phyloP scores from a whole-genome alignment of 2,888 invertebrate genomes.

The Harmothoe impar region DNA sequence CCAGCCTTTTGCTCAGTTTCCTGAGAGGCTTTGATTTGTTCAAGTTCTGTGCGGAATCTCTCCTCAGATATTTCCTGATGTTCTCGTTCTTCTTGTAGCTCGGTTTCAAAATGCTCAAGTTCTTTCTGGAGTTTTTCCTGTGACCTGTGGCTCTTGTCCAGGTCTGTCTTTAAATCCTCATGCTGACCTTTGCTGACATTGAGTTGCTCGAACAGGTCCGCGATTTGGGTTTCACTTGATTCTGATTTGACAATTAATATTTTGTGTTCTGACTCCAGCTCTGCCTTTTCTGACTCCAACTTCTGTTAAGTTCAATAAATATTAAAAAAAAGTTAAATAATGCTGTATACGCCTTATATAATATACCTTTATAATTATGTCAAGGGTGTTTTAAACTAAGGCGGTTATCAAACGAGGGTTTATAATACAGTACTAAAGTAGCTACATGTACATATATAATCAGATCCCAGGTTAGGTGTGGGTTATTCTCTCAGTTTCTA shows the following conservation, averaged over 20 bases:
- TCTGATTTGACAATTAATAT: not conserved
- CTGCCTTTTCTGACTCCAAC: not conserved
- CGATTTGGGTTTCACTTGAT: not conserved
- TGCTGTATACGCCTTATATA: no score
- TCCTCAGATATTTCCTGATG: not conserved
- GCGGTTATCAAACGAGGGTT: no score
- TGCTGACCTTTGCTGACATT: not conserved
- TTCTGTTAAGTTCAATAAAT: not conserved
- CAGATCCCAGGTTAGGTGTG: no score
- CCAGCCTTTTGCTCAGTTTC: not conserved
- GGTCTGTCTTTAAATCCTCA: not conserved
- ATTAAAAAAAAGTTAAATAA: no score
- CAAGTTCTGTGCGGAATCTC: not conserved
- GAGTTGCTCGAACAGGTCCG: not conserved
- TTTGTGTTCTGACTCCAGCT: conserved; percentile 19
- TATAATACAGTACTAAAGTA: no score
- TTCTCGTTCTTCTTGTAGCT: not conserved
- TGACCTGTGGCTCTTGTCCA: not conserved
- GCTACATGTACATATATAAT: no score
- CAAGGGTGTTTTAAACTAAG: no score
- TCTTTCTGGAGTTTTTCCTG: not conserved
- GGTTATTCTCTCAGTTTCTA: no score
- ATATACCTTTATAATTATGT: no score
- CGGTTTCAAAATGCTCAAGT: not conserved
- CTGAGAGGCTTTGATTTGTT: not conserved